A percentile compares a stretch with the other conserved stretches of the same genome.
Conservation (phyloP, 2,113 vertebrate species). For the Cygnus buccinator region DNA sequence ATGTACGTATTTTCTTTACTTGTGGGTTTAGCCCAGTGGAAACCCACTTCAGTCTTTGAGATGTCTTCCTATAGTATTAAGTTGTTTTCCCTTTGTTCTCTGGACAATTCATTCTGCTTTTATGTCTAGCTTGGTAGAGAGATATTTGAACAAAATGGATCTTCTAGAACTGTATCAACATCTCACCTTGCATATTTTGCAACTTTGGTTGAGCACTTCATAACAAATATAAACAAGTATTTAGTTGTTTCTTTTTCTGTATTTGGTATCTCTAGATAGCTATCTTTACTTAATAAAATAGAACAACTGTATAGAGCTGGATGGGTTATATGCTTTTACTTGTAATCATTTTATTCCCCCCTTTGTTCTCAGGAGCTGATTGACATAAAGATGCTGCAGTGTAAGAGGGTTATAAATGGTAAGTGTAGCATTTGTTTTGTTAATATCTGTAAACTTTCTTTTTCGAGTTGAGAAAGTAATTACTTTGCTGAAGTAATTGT, state of each 20-base stretch:
- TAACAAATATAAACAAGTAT: too few relatives aligned
- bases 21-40: fast-evolving
- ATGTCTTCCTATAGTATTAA: not conserved
- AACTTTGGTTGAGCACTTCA: not conserved
- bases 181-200: not conserved
- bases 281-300: not conserved
- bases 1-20: not conserved
- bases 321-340: not conserved
- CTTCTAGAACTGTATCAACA: not conserved
- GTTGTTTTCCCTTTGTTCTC: not conserved
- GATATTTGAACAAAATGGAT: not conserved
- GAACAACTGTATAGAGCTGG: not conserved
- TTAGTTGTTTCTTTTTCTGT: not conserved
- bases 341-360: not conserved
- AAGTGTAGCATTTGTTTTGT: slow-evolving; percentile 54
- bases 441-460: not conserved
- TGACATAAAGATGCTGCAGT: slow-evolving; percentile 95
- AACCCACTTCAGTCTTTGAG: not conserved
- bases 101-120: not conserved
- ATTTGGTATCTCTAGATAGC: not conserved
- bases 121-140: not conserved
- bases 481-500: not conserved
- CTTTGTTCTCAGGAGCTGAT: slow-evolving; percentile 88
- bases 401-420: slow-evolving; percentile 90
- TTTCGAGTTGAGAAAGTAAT: not conserved